These are phyloP conservation scores for Sorex araneus DNA, from an alignment of 2,113 vertebrate genomes.

Conservation along the genomic window DNA sequence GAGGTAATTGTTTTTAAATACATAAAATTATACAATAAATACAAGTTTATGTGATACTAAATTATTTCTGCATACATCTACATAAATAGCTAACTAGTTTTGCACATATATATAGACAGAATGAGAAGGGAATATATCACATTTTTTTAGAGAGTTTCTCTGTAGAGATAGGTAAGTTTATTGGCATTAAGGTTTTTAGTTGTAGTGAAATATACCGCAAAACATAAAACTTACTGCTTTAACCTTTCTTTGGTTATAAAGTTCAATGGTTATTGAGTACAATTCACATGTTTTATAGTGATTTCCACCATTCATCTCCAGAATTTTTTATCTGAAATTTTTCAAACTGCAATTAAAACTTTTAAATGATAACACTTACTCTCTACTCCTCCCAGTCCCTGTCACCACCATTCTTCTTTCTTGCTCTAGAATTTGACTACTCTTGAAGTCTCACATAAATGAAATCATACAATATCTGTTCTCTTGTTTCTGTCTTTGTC, in stretches of 20 bases:
- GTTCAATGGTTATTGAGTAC: background rate
- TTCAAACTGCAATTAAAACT: background rate
- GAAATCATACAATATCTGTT: background rate
- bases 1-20: slow-evolving; percentile 8
- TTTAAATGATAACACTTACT: no score
- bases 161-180: background rate
- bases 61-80: background rate
- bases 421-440: background rate
- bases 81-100: background rate
- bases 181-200: slow-evolving; percentile 45
- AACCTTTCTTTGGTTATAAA: background rate
- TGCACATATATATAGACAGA: background rate
- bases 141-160: background rate
- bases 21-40: slow-evolving; percentile 1
- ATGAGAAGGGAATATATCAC: background rate
- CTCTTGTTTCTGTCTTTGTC: background rate
- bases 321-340: background rate
- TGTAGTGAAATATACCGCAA: background rate
- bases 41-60: background rate
- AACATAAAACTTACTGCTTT: background rate
- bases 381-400: no score
- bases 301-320: background rate
- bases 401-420: background rate
- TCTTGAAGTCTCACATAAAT: background rate
- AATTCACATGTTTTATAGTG: background rate